Evolutionary conservation across 1,140 invertebrate genomes (phyloP).

Genomic region (Solenopsis fugax): DNA sequence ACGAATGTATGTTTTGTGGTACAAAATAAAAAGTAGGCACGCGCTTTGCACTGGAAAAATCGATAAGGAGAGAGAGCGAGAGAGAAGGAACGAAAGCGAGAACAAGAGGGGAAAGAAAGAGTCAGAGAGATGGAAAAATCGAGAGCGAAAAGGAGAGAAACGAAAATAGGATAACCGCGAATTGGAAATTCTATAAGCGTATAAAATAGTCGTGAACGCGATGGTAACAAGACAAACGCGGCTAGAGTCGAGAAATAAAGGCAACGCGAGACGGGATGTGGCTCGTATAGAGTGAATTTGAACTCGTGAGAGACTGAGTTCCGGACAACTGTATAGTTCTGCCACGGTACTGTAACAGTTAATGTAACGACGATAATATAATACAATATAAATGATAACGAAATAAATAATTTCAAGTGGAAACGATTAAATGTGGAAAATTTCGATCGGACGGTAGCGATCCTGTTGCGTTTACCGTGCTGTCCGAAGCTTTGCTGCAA

Average conservation of each 20-base stretch:
- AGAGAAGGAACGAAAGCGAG: constrained; percentile 11
- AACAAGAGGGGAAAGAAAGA: constrained; percentile 31
- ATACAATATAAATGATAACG: constrained; percentile 79
- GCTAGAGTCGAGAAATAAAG: not conserved
- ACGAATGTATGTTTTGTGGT: constrained; percentile 32
- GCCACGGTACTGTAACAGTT: constrained; percentile 83
- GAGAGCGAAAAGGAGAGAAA: not conserved
- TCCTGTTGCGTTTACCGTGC: constrained; percentile 71
- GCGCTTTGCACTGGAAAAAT: constrained; percentile 59
- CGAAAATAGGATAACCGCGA: not conserved
- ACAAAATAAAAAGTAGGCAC: constrained; percentile 42
- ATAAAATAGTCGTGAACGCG: not conserved
- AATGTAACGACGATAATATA: constrained; percentile 85
- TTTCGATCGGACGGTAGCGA: constrained; percentile 38
- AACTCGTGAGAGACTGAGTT: constrained; percentile 76
- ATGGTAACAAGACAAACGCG: constrained; percentile 3
- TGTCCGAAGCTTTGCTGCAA: constrained; percentile 78
- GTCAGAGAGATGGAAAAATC: not conserved
- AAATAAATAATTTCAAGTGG: constrained; percentile 76
- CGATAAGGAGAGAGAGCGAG: constrained; percentile 61
- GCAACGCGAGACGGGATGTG: no score
- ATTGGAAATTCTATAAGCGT: constrained; percentile 10
- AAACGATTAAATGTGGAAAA: constrained; percentile 42
- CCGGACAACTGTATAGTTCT: constrained; percentile 82
- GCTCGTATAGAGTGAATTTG: constrained; percentile 37